Percentiles rank a stretch among this genome's conserved stretches.
These are phyloP conservation scores for Hyperoplus lanceolatus DNA, from an alignment of 2,797 vertebrate species.

Conservation along the genomic window DNA sequence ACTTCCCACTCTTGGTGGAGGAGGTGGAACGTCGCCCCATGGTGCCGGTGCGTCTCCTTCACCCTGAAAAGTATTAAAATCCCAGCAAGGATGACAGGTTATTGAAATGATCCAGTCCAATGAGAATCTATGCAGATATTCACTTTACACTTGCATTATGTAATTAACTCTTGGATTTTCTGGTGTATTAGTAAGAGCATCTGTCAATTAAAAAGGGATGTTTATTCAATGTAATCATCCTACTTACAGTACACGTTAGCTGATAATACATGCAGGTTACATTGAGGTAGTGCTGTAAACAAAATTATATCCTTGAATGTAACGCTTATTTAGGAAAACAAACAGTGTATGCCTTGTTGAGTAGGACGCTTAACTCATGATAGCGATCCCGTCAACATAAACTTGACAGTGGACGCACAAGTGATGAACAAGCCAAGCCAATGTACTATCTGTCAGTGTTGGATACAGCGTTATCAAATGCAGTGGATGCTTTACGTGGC, in stretches of 20 bases:
- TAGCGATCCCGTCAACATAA: background rate
- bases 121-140: background rate
- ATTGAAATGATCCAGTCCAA: background rate
- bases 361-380: background rate
- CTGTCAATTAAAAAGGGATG: too few relatives aligned
- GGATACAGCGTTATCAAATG: background rate
- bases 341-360: background rate
- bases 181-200: background rate
- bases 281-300: background rate
- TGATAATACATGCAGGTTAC: rapidly evolving
- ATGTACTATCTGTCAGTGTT: too few relatives aligned
- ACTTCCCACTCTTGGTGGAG: conserved; percentile 99
- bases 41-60: conserved; percentile 69
- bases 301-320: background rate
- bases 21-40: conserved; percentile 98
- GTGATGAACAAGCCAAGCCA: background rate
- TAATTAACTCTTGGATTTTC: background rate
- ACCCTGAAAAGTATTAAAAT: conserved; percentile 53
- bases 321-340: too few relatives aligned
- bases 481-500: rapidly evolving
- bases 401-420: background rate
- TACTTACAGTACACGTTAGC: background rate
- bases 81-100: background rate
- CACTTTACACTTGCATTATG: background rate
- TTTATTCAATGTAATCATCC: too few relatives aligned